phyloP scores from a whole-genome alignment of 2,113 vertebrate species.

The Caloenas nicobarica region DNA sequence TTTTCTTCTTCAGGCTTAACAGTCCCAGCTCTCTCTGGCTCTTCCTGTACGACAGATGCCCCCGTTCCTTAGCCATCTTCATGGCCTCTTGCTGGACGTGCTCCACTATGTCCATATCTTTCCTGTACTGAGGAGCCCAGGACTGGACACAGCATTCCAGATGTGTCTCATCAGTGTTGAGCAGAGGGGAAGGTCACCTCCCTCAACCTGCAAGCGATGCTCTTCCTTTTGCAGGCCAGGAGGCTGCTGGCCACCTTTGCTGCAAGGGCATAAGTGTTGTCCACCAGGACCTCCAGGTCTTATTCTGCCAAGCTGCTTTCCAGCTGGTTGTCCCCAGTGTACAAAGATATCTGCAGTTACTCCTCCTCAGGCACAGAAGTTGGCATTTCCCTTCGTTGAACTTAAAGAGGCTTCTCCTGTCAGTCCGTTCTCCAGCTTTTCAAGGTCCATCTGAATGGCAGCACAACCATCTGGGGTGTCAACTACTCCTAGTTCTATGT shows the following conservation, averaged over 20 bases:
- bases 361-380: background rate
- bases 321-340: background rate
- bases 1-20: too few relatives aligned
- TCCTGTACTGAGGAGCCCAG: too few relatives aligned
- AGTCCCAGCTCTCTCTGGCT: too few relatives aligned
- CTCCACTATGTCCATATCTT: too few relatives aligned
- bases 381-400: background rate
- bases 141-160: too few relatives aligned
- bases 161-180: too few relatives aligned
- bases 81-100: too few relatives aligned
- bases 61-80: too few relatives aligned
- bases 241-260: background rate
- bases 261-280: background rate
- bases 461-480: too few relatives aligned
- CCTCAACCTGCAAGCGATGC: background rate
- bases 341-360: background rate
- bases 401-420: background rate
- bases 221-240: background rate
- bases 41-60: too few relatives aligned
- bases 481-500: too few relatives aligned
- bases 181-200: background rate
- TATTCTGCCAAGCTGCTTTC: background rate
- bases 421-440: background rate
- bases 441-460: too few relatives aligned
- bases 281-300: background rate